These are phyloP conservation scores for Odontocolon sp. DNA, from an alignment of 2,888 invertebrate species.

Conservation along the genomic window DNA sequence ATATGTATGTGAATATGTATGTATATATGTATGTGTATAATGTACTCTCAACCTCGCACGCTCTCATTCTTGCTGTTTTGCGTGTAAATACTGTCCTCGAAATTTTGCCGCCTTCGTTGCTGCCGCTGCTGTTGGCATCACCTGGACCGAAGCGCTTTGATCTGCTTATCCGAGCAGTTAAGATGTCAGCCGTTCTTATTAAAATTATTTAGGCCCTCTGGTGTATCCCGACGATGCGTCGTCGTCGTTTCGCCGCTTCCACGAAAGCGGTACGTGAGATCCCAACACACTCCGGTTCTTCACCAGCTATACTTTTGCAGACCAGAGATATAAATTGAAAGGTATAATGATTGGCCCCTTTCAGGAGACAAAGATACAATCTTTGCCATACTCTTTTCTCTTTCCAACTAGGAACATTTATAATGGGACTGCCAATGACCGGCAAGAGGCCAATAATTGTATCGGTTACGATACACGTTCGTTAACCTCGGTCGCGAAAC, in stretches of 20 bases:
- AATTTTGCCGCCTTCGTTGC: too few species aligned
- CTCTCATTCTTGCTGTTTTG: conserved; percentile 65
- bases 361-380: too few species aligned
- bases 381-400: too few species aligned
- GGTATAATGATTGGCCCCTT: too few species aligned
- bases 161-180: conserved; percentile 74
- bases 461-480: conserved; percentile 49
- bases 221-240: conserved; percentile 41
- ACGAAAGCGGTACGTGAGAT: conserved; percentile 43
- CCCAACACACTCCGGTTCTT: conserved; percentile 6
- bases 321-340: too few species aligned
- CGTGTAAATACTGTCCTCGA: conserved; percentile 75
- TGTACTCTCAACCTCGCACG: conserved; percentile 4
- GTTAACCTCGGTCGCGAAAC: conserved; percentile 45
- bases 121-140: conserved; percentile 68
- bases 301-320: conserved; percentile 1
- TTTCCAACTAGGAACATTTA: too few species aligned
- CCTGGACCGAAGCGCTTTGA: conserved; percentile 73
- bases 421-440: too few species aligned
- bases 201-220: conserved; percentile 72
- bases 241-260: conserved; percentile 53
- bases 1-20: not conserved
- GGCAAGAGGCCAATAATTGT: too few species aligned
- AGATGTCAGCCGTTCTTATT: conserved; percentile 75
- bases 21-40: too few species aligned